Evolutionary conservation across 2,113 vertebrate genomes (phyloP), one percentile per base, ranked within the genome.

Genomic region (Hipposideros armiger): DNA sequence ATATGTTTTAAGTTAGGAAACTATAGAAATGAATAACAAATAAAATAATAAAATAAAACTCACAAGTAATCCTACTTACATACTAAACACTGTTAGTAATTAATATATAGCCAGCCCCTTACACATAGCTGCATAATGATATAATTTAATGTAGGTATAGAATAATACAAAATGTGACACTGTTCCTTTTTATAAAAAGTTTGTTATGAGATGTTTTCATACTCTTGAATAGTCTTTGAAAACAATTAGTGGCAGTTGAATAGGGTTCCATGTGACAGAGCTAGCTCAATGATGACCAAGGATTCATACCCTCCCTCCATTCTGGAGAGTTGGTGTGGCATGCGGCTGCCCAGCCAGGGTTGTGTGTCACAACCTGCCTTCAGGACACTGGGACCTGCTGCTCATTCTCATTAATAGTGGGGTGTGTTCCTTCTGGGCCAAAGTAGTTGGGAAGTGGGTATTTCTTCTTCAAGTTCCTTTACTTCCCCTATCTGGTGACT

Each of bases 31-130:
- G 8, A n/a, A 58, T 72, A 50, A n/a, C 60, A 22, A 74, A 91
- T 70, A 62, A 91, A 76, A 86, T 72, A 36, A 87, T 77, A 62
- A 91, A 70, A 86, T 64, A 36, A 72, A 86, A 86, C n/a, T 66
- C 52, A 45, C 30, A 92, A 47, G 60, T n/a, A 86, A 40, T 40
- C 30, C n/a, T 81, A 73, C 50, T 73, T 11, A 56, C 1, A 22
- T 9, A 56, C 7, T 7, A 64, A 67, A 36, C 10, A 15, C 8
- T 16, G 4, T 5, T 54, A 26, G 36, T 20, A 54, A 64, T 40
- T 77, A 47, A 50, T 28, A 19, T 54, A 11, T 11, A 58, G n/a
- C 26, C 45, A 83, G 40, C 17, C 24, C 40, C 15, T 26, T 36
- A 20, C n/a, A 5, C 42, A 26, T 11, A 66, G 5, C 13, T 84